phyloP scores from a whole-genome alignment of 2,888 invertebrate genomes.

The Trissoscelio sp. region DNA sequence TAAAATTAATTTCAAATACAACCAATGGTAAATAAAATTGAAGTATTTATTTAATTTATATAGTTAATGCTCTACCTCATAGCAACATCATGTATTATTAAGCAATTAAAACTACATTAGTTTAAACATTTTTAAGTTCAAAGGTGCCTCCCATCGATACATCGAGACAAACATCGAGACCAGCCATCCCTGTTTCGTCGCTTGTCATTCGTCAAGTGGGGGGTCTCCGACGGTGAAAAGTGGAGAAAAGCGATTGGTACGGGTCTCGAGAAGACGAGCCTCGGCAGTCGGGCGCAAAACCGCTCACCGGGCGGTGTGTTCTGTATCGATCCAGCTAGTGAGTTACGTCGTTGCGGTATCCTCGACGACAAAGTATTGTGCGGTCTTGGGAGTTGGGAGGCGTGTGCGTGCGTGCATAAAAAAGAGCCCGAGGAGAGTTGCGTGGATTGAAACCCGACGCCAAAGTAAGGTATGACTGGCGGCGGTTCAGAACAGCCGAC shows the following conservation, averaged over 20 bases:
- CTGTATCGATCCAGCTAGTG: constrained; percentile 31
- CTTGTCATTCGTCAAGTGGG: not conserved
- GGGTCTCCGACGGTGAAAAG: constrained; percentile 3
- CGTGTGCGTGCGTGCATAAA: constrained; percentile 48
- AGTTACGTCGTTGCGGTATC: constrained; percentile 12
- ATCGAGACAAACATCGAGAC: not conserved
- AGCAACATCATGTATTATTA: no score
- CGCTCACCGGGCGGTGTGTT: constrained; percentile 46
- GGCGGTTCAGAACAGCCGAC: constrained; percentile 65
- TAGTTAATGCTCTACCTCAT: no score
- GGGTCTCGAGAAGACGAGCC: constrained; percentile 2
- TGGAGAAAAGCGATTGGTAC: constrained; percentile 31
- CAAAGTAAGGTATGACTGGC: constrained; percentile 40
- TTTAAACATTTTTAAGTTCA: no score
- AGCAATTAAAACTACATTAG: no score
- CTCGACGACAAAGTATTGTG: constrained; percentile 24
- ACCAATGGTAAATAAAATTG: no score
- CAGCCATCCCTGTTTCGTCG: constrained; percentile 1
- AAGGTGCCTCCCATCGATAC: no score
- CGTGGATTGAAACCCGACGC: constrained; percentile 3
- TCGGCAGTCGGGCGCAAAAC: constrained; percentile 55
- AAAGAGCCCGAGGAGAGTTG: not conserved
- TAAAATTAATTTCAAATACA: no score
- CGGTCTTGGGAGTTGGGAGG: constrained; percentile 35
- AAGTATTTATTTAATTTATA: no score